Evolutionary conservation across 1,140 invertebrate species (phyloP), one percentile per base, ranked within the genome.

Genomic region (Orius laevigatus): DNA sequence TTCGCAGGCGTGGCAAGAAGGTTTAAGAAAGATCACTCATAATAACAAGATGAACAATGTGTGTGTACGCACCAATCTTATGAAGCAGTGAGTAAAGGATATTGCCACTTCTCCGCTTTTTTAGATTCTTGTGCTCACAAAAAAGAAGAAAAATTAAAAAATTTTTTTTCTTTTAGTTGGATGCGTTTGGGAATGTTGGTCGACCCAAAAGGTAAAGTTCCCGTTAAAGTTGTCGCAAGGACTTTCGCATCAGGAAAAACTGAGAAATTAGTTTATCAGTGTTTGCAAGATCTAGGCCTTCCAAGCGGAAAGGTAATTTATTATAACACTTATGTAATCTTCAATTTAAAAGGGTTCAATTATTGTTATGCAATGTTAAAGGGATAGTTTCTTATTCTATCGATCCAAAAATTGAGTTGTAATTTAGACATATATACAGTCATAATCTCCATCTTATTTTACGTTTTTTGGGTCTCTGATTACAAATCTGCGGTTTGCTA

Each of bases 231-330:
- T 46, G 82, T 99, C 32, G 91, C 92, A 19, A 74, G 87, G 64
- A 98, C 95, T 54, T 99, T 99, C 70, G 92, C 94, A 12, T 98
- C 94, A 12, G 91, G 93, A 18, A 90, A 90, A 72, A 95, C 93
- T 16, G 96, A 99, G 66, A 98, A 96, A 66, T 73, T 97, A 62
- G 90, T 97, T 16, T 97, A 97, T 69, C 92, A 98, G 62, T 94
- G 89, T 67, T 71, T 98, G 52, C 81, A 84, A 45, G 94, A 98
- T 58, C 70, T 97, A 38, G 88, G 82, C 33, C 71, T 99, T 47
- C 92, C 95, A 4, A 85, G 84, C 55, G 94, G 91, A 57, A 99
- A 98, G 72, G 84, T 88, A 65, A 64, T 49, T 15, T 38, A n/a
- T n/a, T n/a, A 38, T 38, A 38, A 38, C n/a, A 38, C 15, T 38